Base-by-base conservation (phyloP, 2,888 invertebrate genomes). In the Apantesis nais region DNA sequence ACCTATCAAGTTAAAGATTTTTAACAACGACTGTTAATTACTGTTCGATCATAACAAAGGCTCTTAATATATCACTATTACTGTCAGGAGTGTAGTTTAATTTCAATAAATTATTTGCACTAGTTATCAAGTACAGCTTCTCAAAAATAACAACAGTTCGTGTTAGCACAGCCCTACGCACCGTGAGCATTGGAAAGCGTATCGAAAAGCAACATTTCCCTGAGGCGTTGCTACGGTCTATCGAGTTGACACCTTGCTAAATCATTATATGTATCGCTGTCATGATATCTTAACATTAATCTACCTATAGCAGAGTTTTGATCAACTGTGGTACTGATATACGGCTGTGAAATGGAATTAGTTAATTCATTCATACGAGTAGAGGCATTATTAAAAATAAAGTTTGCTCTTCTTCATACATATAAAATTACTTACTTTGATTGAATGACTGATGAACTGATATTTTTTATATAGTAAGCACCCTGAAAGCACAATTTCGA, bases 201-300 rank as follows among this genome's bases (percentile, higher is more conserved):
- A 79, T 83, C 87, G 83, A 80, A 81, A 76, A 75, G 75, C 78
- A 83, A 82, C 83, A 83, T 86, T 86, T 86, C 81, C 86, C 83
- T 81, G 77, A 78, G 79, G 79, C 79, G 79, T 78, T 77, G 73
- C 71, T 75, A 83, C 80, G 85, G 77, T 76, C 82, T 80, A 85
- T 83, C 78, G 76, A 72, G 7, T 78, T 84, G 73, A 80, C 84
- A 78, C 77, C 78, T 77, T 77, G 71, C 83, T 76, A 78, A 80
- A 78, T 78, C 70, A 80, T 76, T 70, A 71, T 67, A 68, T 72
- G 66, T 66, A 66, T 60, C 69, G 37, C 52, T 66, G 44, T 70
- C 66, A 67, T 79, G 79, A 76, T 64, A 68, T 58, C 58, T 29
- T 25, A 58, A 58, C 58, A 58, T 58, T 58, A 58, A 16, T 58